These are phyloP conservation scores for Ceratina calcarata DNA, from an alignment of 1,140 invertebrate species.

Conservation along the genomic window DNA sequence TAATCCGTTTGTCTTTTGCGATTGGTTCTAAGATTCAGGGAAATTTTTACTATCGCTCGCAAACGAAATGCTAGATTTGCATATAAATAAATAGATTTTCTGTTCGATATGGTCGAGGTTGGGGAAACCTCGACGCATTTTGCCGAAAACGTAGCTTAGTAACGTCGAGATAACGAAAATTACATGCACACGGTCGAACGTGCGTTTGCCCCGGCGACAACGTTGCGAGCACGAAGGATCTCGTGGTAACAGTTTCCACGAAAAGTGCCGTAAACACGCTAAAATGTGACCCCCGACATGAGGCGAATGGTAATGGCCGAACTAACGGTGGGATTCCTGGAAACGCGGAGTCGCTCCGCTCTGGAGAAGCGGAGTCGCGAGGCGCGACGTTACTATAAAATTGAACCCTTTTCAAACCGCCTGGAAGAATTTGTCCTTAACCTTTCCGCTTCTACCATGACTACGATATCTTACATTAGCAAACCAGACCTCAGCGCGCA, in stretches of 20 bases:
- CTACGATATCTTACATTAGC: neutral
- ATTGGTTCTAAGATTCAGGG: neutral
- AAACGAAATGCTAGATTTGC: no score
- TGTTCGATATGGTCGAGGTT: no score
- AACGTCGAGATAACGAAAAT: conserved; percentile 43
- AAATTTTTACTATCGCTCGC: no score
- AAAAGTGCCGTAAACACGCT: conserved; percentile 66
- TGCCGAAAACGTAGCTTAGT: no score
- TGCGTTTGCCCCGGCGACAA: no score
- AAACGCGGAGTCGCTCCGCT: conserved; percentile 37
- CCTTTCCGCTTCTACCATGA: neutral
- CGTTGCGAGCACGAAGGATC: conserved; percentile 41
- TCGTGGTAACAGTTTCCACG: conserved; percentile 60
- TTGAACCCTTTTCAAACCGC: conserved; percentile 26
- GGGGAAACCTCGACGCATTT: no score
- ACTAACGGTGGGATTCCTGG: conserved; percentile 62
- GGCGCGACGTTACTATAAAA: conserved; percentile 28
- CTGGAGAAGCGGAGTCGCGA: conserved; percentile 34
- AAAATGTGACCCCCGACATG: conserved; percentile 64
- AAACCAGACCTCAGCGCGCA: no score
- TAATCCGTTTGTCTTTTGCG: neutral
- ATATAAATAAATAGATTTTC: no score
- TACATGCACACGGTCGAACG: no score
- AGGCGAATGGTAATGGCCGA: conserved; percentile 65
- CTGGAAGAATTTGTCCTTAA: conserved; percentile 17